These are phyloP conservation scores for Zeus faber DNA, from an alignment of 2,113 vertebrate species.

Conservation along the genomic window DNA sequence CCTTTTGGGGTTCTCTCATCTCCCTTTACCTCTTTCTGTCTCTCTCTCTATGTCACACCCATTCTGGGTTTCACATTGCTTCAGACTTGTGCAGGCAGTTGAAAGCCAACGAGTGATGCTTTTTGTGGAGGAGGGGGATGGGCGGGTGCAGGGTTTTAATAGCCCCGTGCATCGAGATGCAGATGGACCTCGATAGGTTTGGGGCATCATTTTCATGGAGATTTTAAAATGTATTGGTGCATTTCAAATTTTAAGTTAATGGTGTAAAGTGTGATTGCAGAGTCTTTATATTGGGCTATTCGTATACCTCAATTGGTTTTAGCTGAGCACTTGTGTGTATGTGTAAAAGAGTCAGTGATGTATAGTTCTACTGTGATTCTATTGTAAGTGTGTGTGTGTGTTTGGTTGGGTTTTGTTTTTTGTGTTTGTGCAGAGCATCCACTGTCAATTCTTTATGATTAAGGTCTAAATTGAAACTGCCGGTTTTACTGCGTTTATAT, in stretches of 20 bases:
- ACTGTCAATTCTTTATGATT: too few species aligned
- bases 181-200: too few species aligned
- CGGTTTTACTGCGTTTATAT: not conserved
- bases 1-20: not conserved
- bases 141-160: too few species aligned
- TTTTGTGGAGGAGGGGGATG: too few species aligned
- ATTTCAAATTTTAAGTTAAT: slow-evolving; percentile 20
- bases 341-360: not conserved
- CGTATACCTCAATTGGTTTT: slow-evolving; percentile 21
- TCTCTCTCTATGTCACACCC: slow-evolving; percentile 6
- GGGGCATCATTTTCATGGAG: slow-evolving; percentile 26
- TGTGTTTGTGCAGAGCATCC: not conserved
- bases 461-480: not conserved
- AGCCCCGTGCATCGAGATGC: not conserved
- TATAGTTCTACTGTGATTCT: not conserved
- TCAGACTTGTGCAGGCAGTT: slow-evolving; percentile 15
- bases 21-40: slow-evolving; percentile 9
- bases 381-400: slow-evolving; percentile 6
- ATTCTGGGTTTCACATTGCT: slow-evolving; percentile 27
- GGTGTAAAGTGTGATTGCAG: slow-evolving; percentile 34
- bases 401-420: not conserved
- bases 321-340: slow-evolving; percentile 5
- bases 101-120: slow-evolving; percentile 20
- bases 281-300: slow-evolving; percentile 35
- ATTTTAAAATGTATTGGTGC: slow-evolving; percentile 45